phyloP scores from a whole-genome alignment of 1,140 invertebrate species.

The Drosophila equinoxialis region DNA sequence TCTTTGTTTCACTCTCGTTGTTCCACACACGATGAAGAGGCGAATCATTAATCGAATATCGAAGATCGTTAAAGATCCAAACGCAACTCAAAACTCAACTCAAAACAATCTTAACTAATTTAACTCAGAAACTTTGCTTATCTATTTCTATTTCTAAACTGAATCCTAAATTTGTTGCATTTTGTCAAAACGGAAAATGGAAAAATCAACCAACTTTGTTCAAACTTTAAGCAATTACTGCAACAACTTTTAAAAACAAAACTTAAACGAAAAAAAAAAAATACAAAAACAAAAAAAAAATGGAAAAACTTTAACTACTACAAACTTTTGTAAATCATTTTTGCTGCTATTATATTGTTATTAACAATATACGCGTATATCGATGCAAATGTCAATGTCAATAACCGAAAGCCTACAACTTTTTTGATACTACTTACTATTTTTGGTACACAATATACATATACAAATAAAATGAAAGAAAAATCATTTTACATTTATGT shows the following conservation, averaged over 20 bases:
- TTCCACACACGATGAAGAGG: conserved; percentile 61
- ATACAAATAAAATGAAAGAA: conserved; percentile 43
- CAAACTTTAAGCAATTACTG: conserved; percentile 63
- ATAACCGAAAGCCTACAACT: conserved; percentile 48
- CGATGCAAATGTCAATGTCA: conserved; percentile 61
- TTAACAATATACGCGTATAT: conserved; percentile 44
- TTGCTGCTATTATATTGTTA: conserved; percentile 46
- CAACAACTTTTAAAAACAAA: conserved; percentile 34
- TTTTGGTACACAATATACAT: conserved; percentile 75
- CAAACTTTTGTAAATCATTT: conserved; percentile 55
- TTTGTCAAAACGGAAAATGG: conserved; percentile 67
- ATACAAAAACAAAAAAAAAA: conserved; percentile 27
- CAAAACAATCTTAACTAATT: conserved; percentile 20
- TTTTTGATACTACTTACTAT: conserved; percentile 77
- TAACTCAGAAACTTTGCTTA: conserved; percentile 54
- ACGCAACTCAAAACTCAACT: conserved; percentile 52
- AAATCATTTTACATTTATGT: conserved; percentile 65
- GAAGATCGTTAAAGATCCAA: conserved; percentile 28
- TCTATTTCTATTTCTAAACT: conserved; percentile 53
- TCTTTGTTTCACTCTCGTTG: conserved; percentile 39
- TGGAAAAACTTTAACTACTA: conserved; percentile 13
- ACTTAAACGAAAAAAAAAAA: conserved; percentile 3
- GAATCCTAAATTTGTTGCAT: conserved; percentile 70
- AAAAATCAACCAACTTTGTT: conserved; percentile 54
- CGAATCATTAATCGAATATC: not conserved